Evolutionary conservation across 1,140 invertebrate species (phyloP), one percentile per base, ranked within the genome.

Genomic region (Papilio polyxenes): DNA sequence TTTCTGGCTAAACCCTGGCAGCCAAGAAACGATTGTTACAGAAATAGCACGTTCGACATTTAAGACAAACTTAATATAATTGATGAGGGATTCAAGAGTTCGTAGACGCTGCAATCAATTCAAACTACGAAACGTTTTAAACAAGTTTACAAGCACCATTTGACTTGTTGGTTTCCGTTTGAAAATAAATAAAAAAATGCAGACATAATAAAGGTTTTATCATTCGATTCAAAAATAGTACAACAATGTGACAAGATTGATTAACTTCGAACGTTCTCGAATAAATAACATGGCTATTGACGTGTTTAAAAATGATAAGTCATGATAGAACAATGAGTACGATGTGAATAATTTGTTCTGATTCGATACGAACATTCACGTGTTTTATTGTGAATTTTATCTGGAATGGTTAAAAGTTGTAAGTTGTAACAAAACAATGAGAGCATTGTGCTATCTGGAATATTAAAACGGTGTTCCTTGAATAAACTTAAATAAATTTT

Each of bases 261-360:
- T 93, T 91, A 93, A 89, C 88, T 90, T 92, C 90, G 90, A 83
- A 83, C 90, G 85, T 92, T 86, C 80, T 87, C 85, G 83, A 84
- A 88, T 82, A 87, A 82, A 80, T 79, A 88, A 87, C 85, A 88
- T 75, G 83, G 87, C 81, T 88, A 88, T 89, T 87, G 86, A 87
- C 88, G 87, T 83, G 85, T 87, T 81, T 74, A 83, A 91, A 90
- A 87, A 84, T 88, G 88, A 86, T 88, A 85, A 86, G 87, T 90
- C 89, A 91, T 89, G 85, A 75, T 85, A 88, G 89, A 92, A 93
- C 91, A 93, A 92, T 92, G 88, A 91, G 82, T 85, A 75, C 85
- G 81, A 85, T 85, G 85, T 86, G 84, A 91, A 91, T 90, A 88
- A 89, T 89, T 89, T 89, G 84, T 91, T 91, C 84, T 87, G 84